phyloP scores from a whole-genome alignment of 2,888 invertebrate genomes.

The Standfussiana lucernea region DNA sequence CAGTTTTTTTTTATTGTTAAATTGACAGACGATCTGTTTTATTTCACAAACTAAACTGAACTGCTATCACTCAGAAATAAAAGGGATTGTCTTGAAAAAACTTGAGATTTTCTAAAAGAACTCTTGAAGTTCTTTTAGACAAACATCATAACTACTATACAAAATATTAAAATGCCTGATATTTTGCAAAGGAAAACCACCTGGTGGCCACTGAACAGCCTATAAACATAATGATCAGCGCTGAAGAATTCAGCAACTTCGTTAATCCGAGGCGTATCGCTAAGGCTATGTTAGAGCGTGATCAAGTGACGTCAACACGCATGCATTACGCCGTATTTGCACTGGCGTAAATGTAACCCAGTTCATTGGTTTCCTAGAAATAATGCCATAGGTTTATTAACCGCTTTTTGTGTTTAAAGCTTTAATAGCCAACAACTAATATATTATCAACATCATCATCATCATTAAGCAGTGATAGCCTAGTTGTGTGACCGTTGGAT shows the following conservation, averaged over 20 bases:
- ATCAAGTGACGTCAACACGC: conserved; percentile 54
- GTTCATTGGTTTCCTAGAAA: conserved; percentile 63
- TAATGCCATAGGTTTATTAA: conserved; percentile 41
- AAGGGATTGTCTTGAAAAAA: neutral
- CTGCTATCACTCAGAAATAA: no score
- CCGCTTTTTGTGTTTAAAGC: conserved; percentile 26
- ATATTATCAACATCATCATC: neutral
- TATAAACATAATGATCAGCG: neutral
- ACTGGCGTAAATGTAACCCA: conserved; percentile 57
- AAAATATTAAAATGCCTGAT: neutral
- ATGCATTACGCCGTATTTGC: conserved; percentile 64
- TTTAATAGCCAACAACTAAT: conserved; percentile 5
- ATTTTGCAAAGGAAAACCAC: neutral
- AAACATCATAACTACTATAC: neutral
- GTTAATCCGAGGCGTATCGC: conserved; percentile 2
- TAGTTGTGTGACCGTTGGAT: no score
- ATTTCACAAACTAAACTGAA: no score
- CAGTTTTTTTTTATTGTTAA: no score
- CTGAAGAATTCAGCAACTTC: neutral
- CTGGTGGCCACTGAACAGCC: neutral
- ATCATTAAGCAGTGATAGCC: no score
- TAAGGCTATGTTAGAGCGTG: conserved; percentile 43
- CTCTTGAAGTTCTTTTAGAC: neutral
- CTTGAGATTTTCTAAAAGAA: no score
- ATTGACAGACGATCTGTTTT: no score